Percentiles rank a stretch among this genome's conserved stretches.
These are phyloP conservation scores for Gymnarchus niloticus DNA, from an alignment of 2,113 vertebrate genomes.

Conservation along the genomic window DNA sequence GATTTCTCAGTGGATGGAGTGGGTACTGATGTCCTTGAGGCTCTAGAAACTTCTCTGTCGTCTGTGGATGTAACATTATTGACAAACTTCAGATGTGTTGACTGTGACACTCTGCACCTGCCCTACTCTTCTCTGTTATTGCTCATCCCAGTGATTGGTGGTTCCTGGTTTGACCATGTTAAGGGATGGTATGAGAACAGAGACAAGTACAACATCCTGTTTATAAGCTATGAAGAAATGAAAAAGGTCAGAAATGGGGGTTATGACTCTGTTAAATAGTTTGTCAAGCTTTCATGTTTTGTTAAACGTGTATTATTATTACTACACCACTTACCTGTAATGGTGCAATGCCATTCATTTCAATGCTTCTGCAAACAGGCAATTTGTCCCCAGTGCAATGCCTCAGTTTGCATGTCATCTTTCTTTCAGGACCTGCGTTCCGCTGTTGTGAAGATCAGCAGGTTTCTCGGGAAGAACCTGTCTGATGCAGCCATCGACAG, in stretches of 20 bases:
- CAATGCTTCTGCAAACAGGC: too few species aligned
- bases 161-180: constrained; percentile 58
- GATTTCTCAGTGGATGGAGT: constrained; percentile 37
- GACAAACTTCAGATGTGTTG: background rate
- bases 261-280: background rate
- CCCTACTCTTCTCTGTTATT: background rate
- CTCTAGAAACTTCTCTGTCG: background rate
- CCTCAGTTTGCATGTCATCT: background rate
- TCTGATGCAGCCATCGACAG: constrained; percentile 46
- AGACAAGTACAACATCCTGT: constrained; percentile 62
- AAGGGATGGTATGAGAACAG: constrained; percentile 57
- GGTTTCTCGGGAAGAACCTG: constrained; percentile 52
- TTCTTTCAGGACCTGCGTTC: constrained; percentile 50
- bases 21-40: constrained; percentile 13
- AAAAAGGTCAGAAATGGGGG: constrained; percentile 50
- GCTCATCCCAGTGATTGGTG: constrained; percentile 36
- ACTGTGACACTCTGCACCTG: too few species aligned
- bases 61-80: background rate
- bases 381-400: background rate
- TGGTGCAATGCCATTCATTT: background rate
- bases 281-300: background rate
- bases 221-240: constrained; percentile 65
- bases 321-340: background rate
- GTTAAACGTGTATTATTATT: background rate
- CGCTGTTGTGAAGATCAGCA: constrained; percentile 49